These are phyloP conservation scores for Petrolisthes manimaculis DNA, from an alignment of 2,888 invertebrate genomes.

Conservation along the genomic window DNA sequence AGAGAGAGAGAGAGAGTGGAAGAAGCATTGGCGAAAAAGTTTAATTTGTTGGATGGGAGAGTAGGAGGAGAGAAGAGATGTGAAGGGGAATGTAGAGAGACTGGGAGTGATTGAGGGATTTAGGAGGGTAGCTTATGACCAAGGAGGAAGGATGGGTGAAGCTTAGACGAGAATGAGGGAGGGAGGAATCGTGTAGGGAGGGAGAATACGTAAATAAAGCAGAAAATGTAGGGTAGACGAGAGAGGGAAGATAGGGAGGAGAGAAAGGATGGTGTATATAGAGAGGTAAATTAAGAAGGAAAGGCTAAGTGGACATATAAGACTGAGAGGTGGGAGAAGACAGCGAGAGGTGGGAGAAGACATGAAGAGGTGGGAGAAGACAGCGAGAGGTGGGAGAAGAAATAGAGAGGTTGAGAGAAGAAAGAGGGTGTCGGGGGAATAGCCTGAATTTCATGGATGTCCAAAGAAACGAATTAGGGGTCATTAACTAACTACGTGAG, in stretches of 20 bases:
- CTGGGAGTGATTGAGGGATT: background rate
- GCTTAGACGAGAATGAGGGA: too few relatives aligned
- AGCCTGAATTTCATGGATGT: background rate
- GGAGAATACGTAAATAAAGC: too few relatives aligned
- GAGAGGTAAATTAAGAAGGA: background rate
- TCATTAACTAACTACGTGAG: background rate
- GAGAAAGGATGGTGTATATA: background rate
- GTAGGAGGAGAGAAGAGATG: background rate
- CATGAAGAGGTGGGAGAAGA: background rate
- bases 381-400: background rate
- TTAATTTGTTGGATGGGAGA: background rate
- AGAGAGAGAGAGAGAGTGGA: background rate
- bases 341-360: background rate
- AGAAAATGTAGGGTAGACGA: background rate
- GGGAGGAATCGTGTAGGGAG: too few relatives aligned
- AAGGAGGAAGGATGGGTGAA: background rate
- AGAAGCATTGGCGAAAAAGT: background rate
- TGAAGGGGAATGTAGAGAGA: background rate
- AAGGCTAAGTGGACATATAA: background rate
- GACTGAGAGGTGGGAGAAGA: background rate
- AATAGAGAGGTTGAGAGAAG: background rate
- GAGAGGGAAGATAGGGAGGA: background rate
- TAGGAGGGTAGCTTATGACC: background rate
- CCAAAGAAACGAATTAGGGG: background rate
- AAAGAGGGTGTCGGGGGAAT: background rate